A percentile compares a stretch with the other conserved stretches of the same genome.
phyloP scores from a whole-genome alignment of 2,888 invertebrate genomes.

The Nephrotoma guestfalica region DNA sequence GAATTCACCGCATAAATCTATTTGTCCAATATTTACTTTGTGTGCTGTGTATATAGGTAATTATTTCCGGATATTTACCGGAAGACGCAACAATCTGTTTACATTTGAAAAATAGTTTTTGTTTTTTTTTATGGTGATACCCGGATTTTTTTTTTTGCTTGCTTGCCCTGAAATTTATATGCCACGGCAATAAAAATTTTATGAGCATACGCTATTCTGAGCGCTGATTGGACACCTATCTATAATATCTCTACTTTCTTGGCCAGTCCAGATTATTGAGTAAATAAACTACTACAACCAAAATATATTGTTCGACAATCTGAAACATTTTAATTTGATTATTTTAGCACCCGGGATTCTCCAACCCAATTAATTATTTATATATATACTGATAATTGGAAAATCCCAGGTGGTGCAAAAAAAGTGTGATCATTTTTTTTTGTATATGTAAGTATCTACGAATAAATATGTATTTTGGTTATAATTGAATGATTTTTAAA shows the following conservation, averaged over 20 bases:
- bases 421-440: neutral
- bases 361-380: neutral
- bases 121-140: neutral
- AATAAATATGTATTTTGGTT: neutral
- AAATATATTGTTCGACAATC: neutral
- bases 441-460: too few species aligned
- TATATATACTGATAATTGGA: neutral
- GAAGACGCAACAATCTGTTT: neutral
- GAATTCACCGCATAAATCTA: neutral
- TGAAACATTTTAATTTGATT: neutral
- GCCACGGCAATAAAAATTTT: neutral
- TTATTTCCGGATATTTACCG: neutral
- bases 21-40: neutral
- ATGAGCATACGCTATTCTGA: neutral
- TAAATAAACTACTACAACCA: neutral
- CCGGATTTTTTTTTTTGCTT: neutral
- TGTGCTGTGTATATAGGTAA: neutral
- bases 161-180: neutral
- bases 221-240: neutral
- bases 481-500: neutral
- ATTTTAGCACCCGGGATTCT: neutral
- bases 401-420: neutral
- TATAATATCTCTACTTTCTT: neutral
- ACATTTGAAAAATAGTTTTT: neutral
- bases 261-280: neutral